phyloP scores from a whole-genome alignment of 92 coral and sea anemone species.

The Ricordea florida region DNA sequence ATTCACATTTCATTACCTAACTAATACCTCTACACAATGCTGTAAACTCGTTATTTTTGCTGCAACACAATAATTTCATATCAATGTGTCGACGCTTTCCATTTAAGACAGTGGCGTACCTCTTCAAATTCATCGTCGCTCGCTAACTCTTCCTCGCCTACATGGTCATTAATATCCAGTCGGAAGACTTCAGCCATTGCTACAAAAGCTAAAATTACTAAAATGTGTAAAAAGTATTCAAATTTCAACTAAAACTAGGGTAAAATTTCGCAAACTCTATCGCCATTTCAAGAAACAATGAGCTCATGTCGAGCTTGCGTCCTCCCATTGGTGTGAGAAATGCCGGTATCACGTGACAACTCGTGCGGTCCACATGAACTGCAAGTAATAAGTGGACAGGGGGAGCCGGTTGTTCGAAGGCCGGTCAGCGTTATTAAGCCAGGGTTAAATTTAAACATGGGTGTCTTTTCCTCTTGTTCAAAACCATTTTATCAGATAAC shows the following conservation, averaged over 20 bases:
- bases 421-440: no score
- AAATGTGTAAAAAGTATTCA: no score
- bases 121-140: slow-evolving; percentile 96
- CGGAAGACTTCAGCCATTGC: slow-evolving; percentile 97
- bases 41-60: neutral
- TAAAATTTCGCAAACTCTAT: slow-evolving; percentile 51
- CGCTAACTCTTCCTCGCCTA: slow-evolving; percentile 73
- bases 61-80: slow-evolving; percentile 22
- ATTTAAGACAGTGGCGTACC: slow-evolving; percentile 58
- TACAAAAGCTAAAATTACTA: slow-evolving; percentile 49
- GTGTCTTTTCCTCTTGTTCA: no score
- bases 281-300: slow-evolving; percentile 75
- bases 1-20: neutral
- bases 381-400: neutral
- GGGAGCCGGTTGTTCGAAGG: no score
- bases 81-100: neutral
- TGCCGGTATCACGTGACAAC: slow-evolving; percentile 43
- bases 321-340: slow-evolving; percentile 74
- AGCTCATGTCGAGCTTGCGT: slow-evolving; percentile 89
- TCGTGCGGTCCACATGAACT: slow-evolving; percentile 3
- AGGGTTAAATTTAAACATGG: no score
- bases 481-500: no score
- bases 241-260: no score
- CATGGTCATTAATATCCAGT: slow-evolving; percentile 84
- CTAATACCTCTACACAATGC: neutral